Evolutionary conservation across 2,113 vertebrate genomes (phyloP), one percentile per base, ranked within the genome.

Genomic region (Pleuronectes platessa): DNA sequence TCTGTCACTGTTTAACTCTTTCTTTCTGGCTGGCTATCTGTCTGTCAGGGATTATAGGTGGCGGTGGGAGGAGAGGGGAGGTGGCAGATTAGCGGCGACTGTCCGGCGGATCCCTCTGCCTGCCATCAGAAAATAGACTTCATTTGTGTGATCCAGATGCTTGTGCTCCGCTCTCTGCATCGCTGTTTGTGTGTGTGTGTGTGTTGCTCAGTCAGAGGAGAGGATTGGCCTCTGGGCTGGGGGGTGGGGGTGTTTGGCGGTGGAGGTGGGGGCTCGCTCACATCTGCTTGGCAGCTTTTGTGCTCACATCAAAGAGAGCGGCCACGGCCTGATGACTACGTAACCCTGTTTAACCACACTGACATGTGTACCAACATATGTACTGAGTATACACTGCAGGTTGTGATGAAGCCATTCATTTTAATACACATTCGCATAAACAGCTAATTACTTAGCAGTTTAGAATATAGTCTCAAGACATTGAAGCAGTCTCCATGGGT

Each of bases 81-180:
- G 78, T 87, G 85, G 82, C 83, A 88, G 90, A 93, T 93, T 91
- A 93, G 85, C 81, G 67, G 81, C 56, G 73, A 64, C 83, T 70
- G 76, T 89, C 82, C 90, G 86, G 84, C 55, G 55, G 59, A 80
- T 84, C 90, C 69, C 85, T 92, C 91, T 91, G 93, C 93, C 92
- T 88, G 74, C 85, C 63, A 61, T 89, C 89, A 90, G 76, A 86
- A 88, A 90, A 89, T 84, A 89, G 84, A 92, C 86, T 90, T 90
- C 67, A 88, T 90, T 92, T 89, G 90, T 86, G 82, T 74, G 81
- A 90, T 90, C 90, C 92, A 93, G 89, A 93, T 90, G 89, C 90
- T 89, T 83, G 80, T 68, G 89, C 89, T 90, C 77, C 61, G 79
- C 79, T 81, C 73, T 65, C 68, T 70, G 72, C 53, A n/a, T 74